A percentile compares a stretch with the other conserved stretches of the same genome.
phyloP scores from a whole-genome alignment of 2,113 vertebrate genomes.

The Eulemur macaco region DNA sequence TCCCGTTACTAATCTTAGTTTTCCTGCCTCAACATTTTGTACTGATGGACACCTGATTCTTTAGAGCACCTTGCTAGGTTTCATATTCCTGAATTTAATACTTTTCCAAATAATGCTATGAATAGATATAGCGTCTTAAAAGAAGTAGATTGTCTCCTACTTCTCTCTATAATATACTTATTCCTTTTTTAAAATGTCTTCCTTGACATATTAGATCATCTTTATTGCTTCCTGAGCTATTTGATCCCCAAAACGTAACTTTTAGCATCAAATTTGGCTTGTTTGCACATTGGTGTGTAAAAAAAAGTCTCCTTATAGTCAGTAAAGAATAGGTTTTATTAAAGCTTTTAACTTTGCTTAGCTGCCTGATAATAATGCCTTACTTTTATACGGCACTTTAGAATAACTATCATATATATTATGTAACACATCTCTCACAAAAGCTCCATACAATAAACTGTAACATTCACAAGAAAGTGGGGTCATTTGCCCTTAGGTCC shows the following conservation, averaged over 20 bases:
- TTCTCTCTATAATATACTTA: constrained; percentile 62
- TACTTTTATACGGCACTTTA: constrained; percentile 66
- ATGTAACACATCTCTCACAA: constrained; percentile 21
- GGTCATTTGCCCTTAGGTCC: constrained; percentile 28
- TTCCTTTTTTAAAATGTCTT: constrained; percentile 59
- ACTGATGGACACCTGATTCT: constrained; percentile 23
- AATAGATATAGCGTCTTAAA: constrained; percentile 70
- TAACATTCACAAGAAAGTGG: constrained; percentile 22
- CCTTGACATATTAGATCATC: constrained; percentile 72
- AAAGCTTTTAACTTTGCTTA: constrained; percentile 70
- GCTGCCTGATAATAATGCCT: constrained; percentile 68
- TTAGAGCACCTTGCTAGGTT: constrained; percentile 43
- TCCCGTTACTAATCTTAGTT: constrained; percentile 2
- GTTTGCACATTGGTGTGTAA: constrained; percentile 55
- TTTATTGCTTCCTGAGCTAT: constrained; percentile 70
- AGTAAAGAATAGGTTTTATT: constrained; percentile 67
- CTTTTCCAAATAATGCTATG: constrained; percentile 71
- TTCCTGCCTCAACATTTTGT: constrained; percentile 43
- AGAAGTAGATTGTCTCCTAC: constrained; percentile 66
- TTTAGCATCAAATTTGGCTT: constrained; percentile 57
- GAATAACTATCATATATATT: constrained; percentile 53
- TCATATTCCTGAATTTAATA: constrained; percentile 58
- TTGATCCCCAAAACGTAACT: constrained; percentile 72
- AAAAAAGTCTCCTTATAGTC: constrained; percentile 55
- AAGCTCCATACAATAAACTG: background rate